Base-by-base conservation (phyloP, 2,888 invertebrate genomes). In the Chirona hameri region DNA sequence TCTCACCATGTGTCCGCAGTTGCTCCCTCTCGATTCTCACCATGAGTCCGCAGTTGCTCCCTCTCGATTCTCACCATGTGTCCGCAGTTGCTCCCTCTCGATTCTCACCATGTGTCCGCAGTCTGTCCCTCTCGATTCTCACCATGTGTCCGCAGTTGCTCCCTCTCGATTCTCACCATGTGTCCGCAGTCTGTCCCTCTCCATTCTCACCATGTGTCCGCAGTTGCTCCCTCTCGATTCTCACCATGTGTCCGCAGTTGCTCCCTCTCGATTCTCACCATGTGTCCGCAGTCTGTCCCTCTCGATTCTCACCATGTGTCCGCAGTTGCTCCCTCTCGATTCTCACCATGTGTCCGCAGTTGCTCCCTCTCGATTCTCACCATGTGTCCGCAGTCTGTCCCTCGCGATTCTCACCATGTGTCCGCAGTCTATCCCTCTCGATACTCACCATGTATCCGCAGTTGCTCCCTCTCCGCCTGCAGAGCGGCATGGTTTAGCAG, bases 401-500 rank as follows among this genome's bases (percentile, higher is more conserved):
- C 21, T 21, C 57, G 15, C 57, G 21, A 7, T 18, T 7, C 57
- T 57, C 57, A 57, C 57, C 57, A 7, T 57, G 57, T 1, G 21
- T 57, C 24, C 57, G 27, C 27, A n/a, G 12, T 10, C n/a, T 7
- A 18, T 24, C 14, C 27, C 14, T n/a, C 29, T 10, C 39, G 29
- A 12, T n/a, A 14, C 69, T 76, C 76, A 76, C 76, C 76, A 1
- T 76, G 76, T 3, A 46, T 76, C 21, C 39, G 39, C 46, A 76
- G 76, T 10, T 76, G n/a, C 27, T 15, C 9, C 46, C 18, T 39
- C 76, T 76, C 76, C 39, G 18, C 4, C 76, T 76, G 76, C 24
- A 76, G 76, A 9, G 76, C 76, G 46, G 76, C 76, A 46, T 76
- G 46, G 76, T 76, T 76, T 14, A 76, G 76, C 76, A 76, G 76